Conservation (phyloP, 2,113 vertebrate genomes). For the Oncorhynchus kisutch region DNA sequence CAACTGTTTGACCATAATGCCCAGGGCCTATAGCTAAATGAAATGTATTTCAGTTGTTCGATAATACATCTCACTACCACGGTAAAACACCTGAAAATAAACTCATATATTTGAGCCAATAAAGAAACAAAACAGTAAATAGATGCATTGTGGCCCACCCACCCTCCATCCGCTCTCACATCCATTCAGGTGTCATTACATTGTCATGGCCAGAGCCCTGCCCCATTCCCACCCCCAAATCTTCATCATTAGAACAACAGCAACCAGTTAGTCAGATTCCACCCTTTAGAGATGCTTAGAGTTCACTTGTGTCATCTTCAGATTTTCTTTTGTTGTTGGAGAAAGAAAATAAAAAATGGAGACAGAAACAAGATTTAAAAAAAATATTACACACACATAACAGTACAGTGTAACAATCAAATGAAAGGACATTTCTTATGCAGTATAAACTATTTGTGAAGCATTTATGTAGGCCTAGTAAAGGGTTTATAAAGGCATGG, state of each 20-base stretch:
- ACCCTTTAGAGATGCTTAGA: slow-evolving; percentile 49
- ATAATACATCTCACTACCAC: too few species aligned
- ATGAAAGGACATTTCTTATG: too few species aligned
- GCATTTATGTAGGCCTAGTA: too few species aligned
- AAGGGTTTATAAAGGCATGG: not conserved
- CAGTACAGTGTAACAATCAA: not conserved
- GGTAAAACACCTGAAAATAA: not conserved
- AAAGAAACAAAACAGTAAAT: not conserved
- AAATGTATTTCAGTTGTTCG: too few species aligned
- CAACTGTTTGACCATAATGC: not conserved
- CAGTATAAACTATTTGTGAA: too few species aligned
- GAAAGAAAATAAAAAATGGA: not conserved
- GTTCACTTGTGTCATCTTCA: slow-evolving; percentile 63
- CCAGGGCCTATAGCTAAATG: too few species aligned
- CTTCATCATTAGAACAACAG: not conserved
- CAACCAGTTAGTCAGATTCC: slow-evolving; percentile 47
- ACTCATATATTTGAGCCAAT: not conserved
- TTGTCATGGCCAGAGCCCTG: not conserved
- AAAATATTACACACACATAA: too few species aligned
- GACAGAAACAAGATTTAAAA: not conserved
- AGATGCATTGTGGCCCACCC: not conserved
- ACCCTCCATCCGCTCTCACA: not conserved
- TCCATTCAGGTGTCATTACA: not conserved
- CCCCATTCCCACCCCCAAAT: not conserved
- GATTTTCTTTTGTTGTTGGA: slow-evolving; percentile 51